These are phyloP conservation scores for Spilarctia lutea DNA, from an alignment of 2,888 invertebrate species.

Conservation along the genomic window DNA sequence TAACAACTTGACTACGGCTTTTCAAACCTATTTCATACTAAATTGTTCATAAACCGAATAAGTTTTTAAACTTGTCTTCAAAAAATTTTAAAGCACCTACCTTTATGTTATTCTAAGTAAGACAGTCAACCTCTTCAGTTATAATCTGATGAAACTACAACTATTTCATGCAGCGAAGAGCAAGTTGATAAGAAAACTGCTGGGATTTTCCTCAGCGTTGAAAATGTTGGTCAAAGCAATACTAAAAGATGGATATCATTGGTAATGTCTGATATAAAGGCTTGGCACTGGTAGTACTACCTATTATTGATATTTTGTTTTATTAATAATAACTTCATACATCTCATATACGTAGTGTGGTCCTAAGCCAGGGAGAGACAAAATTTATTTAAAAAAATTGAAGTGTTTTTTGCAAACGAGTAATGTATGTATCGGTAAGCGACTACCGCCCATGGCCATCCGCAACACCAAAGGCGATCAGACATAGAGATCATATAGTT, in stretches of 20 bases:
- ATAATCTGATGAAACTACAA: conserved; percentile 23
- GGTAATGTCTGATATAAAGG: neutral
- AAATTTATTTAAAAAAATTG: too few species aligned
- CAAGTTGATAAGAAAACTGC: conserved; percentile 15
- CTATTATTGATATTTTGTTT: neutral
- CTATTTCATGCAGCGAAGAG: conserved; percentile 20
- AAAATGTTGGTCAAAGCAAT: conserved; percentile 10
- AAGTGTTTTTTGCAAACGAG: too few species aligned
- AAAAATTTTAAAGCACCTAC: conserved; percentile 3
- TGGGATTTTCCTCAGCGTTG: conserved; percentile 7
- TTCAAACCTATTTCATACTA: neutral
- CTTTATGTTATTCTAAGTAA: conserved; percentile 12
- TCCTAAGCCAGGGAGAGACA: too few species aligned
- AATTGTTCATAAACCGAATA: neutral
- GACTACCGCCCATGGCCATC: too few species aligned
- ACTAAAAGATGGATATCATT: conserved; percentile 8
- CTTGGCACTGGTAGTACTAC: neutral
- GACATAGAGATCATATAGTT: too few species aligned
- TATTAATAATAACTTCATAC: too few species aligned
- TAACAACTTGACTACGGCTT: too few species aligned
- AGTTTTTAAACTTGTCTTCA: neutral
- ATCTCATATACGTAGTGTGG: too few species aligned
- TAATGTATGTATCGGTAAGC: too few species aligned
- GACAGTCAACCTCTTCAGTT: conserved; percentile 10
- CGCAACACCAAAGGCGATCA: too few species aligned